Evolutionary conservation across 2,113 vertebrate genomes (phyloP), one percentile per base, ranked within the genome.

Genomic region (Notechis scutatus): DNA sequence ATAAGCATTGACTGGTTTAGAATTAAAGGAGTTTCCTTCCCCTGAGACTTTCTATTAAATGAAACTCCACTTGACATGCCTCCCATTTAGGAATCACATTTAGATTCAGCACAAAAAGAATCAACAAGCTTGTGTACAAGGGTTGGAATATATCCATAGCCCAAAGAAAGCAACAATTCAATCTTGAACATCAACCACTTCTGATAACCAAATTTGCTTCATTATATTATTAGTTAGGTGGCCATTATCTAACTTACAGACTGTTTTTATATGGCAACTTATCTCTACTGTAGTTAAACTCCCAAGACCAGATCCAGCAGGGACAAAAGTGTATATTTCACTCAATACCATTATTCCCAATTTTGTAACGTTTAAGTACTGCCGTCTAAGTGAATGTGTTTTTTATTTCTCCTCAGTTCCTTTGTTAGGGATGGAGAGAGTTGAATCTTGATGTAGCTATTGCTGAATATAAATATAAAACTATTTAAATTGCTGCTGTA

Each of bases 351-450:
- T 91, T 92, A 64, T 92, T 61, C 55, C 87, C 69, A 89, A 15
- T 93, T 89, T 34, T 10, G 23, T 61, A n/a, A 93, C 45, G 18
- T 86, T 86, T 93, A 93, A 92, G 89, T 92, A 89, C 61, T 89
- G 59, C 24, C 85, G 57, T 94, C 47, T 94, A 74, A 20, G 89
- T 89, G 91, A 74, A 92, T 92, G 88, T 85, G 7, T 12, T 92
- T 21, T 86, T 88, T 1, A 64, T 45, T 94, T 56, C 92, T 29
- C 90, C 81, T 85, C 81, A 92, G 89, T 69, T 86, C 95, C 93
- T 94, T 95, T 34, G 69, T 91, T 95, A 64, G 42, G 85, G 93
- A 95, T 93, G 86, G 54, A 90, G 45, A 74, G 64, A 94, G 26
- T 29, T 56, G 93, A 94, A 94, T 94, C 64, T 94, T 92, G 11